These are phyloP conservation scores for Leptodactylus fuscus DNA, from an alignment of 2,113 vertebrate genomes.

Conservation along the genomic window DNA sequence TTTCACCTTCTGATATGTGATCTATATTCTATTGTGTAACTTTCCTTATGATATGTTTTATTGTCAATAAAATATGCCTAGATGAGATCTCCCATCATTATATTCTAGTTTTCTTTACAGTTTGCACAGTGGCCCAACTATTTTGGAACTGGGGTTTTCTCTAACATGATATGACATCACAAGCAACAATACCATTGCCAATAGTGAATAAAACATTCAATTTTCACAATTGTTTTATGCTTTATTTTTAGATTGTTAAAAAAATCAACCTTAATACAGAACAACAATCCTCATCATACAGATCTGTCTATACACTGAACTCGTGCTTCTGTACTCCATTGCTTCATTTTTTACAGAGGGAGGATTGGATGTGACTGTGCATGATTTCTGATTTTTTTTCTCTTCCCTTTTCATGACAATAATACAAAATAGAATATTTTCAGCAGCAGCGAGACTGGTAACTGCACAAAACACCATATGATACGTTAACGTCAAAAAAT, in stretches of 20 bases:
- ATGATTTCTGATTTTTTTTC: conserved; percentile 63
- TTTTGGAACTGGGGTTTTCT: no score
- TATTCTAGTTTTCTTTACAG: no score
- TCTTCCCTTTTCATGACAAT: conserved; percentile 73
- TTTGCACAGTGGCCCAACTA: no score
- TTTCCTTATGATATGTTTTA: no score
- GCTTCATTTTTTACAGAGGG: conserved; percentile 68
- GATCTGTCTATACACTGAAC: conserved; percentile 62
- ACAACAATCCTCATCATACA: conserved; percentile 64
- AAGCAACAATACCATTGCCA: neutral
- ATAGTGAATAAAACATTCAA: neutral
- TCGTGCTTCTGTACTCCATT: conserved; percentile 64
- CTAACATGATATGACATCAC: no score
- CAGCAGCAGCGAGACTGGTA: conserved; percentile 79
- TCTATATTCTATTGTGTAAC: no score
- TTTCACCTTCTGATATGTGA: no score
- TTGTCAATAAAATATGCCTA: no score
- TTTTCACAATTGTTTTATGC: conserved; percentile 53
- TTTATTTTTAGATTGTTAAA: conserved; percentile 68
- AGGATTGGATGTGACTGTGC: conserved; percentile 64
- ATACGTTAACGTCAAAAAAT: conserved; percentile 76
- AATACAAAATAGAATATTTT: conserved; percentile 81
- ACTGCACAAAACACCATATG: conserved; percentile 76
- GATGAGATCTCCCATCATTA: no score
- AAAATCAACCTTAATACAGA: conserved; percentile 67